phyloP scores from a whole-genome alignment of 2,113 vertebrate genomes.

The zebrafish (Danio rerio) region DNA sequence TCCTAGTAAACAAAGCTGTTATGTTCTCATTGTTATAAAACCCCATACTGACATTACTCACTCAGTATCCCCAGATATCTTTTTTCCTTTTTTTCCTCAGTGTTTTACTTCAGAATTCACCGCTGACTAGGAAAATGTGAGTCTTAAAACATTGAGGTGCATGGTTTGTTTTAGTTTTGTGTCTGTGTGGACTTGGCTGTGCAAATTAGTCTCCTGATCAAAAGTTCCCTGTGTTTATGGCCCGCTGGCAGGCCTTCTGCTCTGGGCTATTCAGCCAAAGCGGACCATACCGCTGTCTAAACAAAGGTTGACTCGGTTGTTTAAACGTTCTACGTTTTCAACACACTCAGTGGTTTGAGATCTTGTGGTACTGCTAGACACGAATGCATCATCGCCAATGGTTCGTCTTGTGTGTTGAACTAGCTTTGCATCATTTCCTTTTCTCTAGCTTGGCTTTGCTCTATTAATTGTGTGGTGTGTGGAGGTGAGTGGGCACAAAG shows the following conservation, averaged over 20 bases:
- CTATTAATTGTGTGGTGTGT: constrained; percentile 44
- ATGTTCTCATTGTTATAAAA: constrained; percentile 22
- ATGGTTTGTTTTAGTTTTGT: constrained; percentile 42
- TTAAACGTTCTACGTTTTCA: background rate
- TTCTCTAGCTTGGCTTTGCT: constrained; percentile 34
- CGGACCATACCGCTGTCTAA: constrained; percentile 19
- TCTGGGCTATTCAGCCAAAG: constrained; percentile 11
- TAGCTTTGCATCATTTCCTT: constrained; percentile 43
- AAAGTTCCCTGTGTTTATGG: constrained; percentile 45
- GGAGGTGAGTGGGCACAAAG: constrained; percentile 51
- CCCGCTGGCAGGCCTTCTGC: constrained; percentile 10
- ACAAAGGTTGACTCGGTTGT: constrained; percentile 39
- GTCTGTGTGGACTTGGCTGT: constrained; percentile 48
- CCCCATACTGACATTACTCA: constrained; percentile 58
- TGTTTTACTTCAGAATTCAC: constrained; percentile 69
- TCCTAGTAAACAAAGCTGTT: too few relatives aligned
- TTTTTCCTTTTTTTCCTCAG: constrained; percentile 64
- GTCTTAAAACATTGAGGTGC: constrained; percentile 63
- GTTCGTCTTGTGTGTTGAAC: constrained; percentile 39
- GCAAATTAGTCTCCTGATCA: constrained; percentile 44
- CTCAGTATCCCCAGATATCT: constrained; percentile 67
- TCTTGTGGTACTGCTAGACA: constrained; percentile 35
- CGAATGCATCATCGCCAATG: constrained; percentile 32
- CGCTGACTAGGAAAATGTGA: constrained; percentile 60
- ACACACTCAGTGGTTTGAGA: constrained; percentile 13